Evolutionary conservation across 2,113 vertebrate species (phyloP).

Genomic region (Sterna hirundo): DNA sequence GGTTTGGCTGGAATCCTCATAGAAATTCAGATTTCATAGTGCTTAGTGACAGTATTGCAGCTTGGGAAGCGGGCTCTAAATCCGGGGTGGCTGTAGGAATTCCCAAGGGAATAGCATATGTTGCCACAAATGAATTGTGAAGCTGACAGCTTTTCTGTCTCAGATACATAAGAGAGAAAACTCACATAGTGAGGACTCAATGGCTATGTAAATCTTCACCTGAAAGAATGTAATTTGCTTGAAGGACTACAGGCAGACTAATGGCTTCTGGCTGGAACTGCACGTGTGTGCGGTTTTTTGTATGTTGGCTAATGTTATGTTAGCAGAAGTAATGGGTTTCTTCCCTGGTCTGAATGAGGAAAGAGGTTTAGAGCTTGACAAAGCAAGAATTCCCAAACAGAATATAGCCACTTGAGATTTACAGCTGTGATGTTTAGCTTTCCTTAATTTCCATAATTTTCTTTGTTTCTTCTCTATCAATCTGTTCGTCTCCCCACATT

Average conservation of each 20-base stretch:
- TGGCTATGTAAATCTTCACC: background rate
- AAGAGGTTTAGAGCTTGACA: background rate
- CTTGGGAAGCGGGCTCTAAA: background rate
- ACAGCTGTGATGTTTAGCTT: background rate
- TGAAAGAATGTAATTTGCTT: background rate
- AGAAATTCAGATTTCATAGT: background rate
- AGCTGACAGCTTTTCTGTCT: background rate
- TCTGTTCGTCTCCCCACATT: background rate
- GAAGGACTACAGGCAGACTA: background rate
- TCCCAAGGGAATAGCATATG: background rate
- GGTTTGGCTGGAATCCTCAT: background rate
- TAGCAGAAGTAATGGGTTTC: background rate
- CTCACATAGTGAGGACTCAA: background rate
- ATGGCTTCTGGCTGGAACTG: background rate
- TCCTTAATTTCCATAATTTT: background rate
- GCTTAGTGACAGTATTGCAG: background rate
- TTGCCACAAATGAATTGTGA: background rate
- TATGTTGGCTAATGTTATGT: background rate
- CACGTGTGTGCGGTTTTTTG: background rate
- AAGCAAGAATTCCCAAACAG: background rate
- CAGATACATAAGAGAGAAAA: background rate
- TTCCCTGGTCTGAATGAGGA: background rate
- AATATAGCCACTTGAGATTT: background rate
- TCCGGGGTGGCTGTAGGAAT: background rate
- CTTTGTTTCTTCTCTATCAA: background rate